Base-by-base conservation (phyloP, 1,140 invertebrate species). In the Drusus annulatus region DNA sequence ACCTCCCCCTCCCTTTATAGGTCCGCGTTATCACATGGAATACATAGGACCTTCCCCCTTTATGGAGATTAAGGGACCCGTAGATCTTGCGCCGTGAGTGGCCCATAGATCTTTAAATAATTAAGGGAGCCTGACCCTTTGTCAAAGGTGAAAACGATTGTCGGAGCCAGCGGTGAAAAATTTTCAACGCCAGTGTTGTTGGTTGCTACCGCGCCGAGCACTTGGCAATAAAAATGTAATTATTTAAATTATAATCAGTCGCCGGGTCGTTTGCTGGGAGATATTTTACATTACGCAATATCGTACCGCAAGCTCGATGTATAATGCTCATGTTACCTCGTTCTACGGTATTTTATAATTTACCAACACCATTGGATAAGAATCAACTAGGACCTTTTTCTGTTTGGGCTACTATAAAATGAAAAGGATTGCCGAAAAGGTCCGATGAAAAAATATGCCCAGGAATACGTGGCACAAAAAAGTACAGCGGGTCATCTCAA, bases 41-140 rank as follows among this genome's bases (percentile, higher is more conserved):
- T 82, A 77, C 80, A 82, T 82, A 82, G 79, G 73, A 65, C 79
- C 81, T 79, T 80, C 79, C 78, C 77, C 81, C n/a, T 82, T 82
- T 80, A 82, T 82, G 75, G 77, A 31, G 54, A 76, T 65, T 69
- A 82, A 79, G 65, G 62, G 23, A 23, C 52, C 50, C 51, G 69
- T 75, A 77, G 21, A 74, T 78, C 73, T 73, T 81, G 50, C 65
- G 60, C 36, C 62, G 28, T 79, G 73, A 81, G 80, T 76, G 73
- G 21, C 60, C 69, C 80, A 71, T 79, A 76, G 60, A 76, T 82
- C 80, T 82, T 79, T 65, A 76, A 79, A 79, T 79, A 79, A 82
- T 82, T 81, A 81, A 69, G 68, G 77, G 36, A 54, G 19, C 68
- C 17, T 79, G 77, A 79, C 77, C 77, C 77, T 79, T 73, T 79